Evolutionary conservation across 2,797 vertebrate species (phyloP).

Genomic region (Danio jaintianensis): DNA sequence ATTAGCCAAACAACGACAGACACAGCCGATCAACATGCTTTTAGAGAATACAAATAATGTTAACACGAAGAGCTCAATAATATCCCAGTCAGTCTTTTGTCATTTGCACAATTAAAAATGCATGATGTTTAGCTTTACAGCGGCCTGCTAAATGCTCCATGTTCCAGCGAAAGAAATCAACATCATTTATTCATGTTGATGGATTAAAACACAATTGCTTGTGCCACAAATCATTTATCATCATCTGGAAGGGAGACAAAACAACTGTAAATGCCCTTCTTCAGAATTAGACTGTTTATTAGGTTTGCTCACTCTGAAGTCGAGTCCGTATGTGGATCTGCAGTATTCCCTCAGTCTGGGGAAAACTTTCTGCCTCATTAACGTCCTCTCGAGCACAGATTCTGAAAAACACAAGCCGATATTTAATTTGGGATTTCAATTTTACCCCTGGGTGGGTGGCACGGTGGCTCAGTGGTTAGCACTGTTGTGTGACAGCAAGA

Average conservation of each 20-base stretch:
- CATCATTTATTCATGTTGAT: constrained; percentile 27
- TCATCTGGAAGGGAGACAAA: background rate
- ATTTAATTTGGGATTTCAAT: background rate
- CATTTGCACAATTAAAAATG: constrained; percentile 13
- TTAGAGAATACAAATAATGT: background rate
- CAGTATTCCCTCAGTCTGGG: constrained; percentile 78
- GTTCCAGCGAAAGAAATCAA: background rate
- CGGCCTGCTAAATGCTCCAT: background rate
- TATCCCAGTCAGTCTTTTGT: constrained; percentile 2
- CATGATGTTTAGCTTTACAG: constrained; percentile 26
- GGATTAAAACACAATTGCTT: constrained; percentile 1
- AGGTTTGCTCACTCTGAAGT: constrained; percentile 76
- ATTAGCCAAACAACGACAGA: background rate
- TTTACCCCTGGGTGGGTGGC: background rate
- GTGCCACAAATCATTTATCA: background rate
- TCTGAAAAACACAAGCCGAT: constrained; percentile 65
- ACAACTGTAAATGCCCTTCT: background rate
- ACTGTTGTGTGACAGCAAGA: too few species aligned
- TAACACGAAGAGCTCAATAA: background rate
- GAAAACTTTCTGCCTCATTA: constrained; percentile 76
- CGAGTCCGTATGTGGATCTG: constrained; percentile 72
- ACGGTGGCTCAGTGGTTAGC: background rate
- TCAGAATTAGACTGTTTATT: background rate
- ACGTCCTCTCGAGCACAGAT: constrained; percentile 74
- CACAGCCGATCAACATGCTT: background rate